Evolutionary conservation across 2,113 vertebrate species (phyloP).

Genomic region (Seriola quinqueradiata): DNA sequence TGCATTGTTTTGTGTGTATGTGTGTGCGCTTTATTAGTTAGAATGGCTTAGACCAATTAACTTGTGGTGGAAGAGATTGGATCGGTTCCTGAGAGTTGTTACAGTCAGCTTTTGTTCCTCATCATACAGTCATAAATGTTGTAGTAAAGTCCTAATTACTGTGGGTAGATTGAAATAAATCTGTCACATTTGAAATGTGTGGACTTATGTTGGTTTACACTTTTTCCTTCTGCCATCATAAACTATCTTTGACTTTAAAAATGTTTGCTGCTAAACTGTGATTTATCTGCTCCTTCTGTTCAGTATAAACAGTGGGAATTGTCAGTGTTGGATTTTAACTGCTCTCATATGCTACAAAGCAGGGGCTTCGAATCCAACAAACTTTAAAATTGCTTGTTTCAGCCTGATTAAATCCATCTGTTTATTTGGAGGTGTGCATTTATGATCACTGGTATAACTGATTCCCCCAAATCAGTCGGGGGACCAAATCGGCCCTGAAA

Average conservation of each 20-base stretch:
- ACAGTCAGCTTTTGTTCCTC: slow-evolving; percentile 48
- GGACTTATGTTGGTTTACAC: slow-evolving; percentile 45
- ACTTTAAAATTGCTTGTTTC: no score
- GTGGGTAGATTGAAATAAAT: slow-evolving; percentile 35
- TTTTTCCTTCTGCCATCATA: not conserved
- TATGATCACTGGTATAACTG: no score
- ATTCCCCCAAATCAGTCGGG: no score
- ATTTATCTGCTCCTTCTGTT: not conserved
- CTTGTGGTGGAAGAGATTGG: slow-evolving; percentile 57
- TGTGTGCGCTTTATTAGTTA: slow-evolving; percentile 45
- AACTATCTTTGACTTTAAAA: slow-evolving; percentile 26
- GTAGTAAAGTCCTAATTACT: slow-evolving; percentile 58
- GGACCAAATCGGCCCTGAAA: no score
- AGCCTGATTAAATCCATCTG: no score
- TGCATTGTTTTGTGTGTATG: slow-evolving; percentile 64
- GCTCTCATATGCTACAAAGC: not conserved
- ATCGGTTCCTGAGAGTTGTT: slow-evolving; percentile 56
- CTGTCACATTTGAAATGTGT: slow-evolving; percentile 43
- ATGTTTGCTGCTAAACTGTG: not conserved
- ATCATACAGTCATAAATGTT: slow-evolving; percentile 45
- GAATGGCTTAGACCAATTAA: slow-evolving; percentile 71
- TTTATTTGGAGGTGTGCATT: no score
- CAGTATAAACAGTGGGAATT: not conserved
- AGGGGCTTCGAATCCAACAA: no score
- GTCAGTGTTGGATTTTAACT: not conserved